Percentiles rank a stretch among this genome's conserved stretches.
Conservation (phyloP, 2,113 vertebrate species). For the Centropus unirufus region DNA sequence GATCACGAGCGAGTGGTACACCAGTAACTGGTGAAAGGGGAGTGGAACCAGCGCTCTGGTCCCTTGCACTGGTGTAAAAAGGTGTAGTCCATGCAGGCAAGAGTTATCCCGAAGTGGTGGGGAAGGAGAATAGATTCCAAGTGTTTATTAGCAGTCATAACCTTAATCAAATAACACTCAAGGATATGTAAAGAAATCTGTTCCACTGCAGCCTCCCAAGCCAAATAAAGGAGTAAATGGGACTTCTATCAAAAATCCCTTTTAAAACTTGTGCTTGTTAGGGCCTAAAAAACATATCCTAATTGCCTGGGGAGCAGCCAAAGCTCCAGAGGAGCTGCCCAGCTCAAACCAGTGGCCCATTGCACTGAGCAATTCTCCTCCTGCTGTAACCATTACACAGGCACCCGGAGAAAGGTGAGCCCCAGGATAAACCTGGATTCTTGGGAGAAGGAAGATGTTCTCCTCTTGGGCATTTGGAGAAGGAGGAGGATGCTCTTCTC, state of each 20-base stretch:
- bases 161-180: constrained; percentile 75
- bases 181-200: constrained; percentile 63
- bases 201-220: constrained; percentile 57
- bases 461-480: too few species aligned
- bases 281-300: neutral
- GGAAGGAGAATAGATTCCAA: constrained; percentile 29
- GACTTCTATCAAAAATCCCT: constrained; percentile 64
- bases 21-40: neutral
- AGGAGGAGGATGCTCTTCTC: too few species aligned
- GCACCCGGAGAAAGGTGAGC: neutral
- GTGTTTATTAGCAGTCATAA: constrained; percentile 73
- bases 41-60: neutral
- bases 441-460: too few species aligned
- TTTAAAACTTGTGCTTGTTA: constrained; percentile 3
- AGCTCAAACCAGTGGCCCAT: neutral
- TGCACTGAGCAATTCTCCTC: neutral
- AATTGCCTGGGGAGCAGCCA: constrained; percentile 39
- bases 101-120: neutral
- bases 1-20: constrained; percentile 5
- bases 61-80: neutral
- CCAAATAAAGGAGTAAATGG: constrained; percentile 73
- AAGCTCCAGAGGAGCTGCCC: neutral
- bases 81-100: neutral
- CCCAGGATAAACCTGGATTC: neutral
- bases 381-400: neutral